These are phyloP conservation scores for Carcina quercana DNA, from an alignment of 2,888 invertebrate genomes.

Conservation along the genomic window DNA sequence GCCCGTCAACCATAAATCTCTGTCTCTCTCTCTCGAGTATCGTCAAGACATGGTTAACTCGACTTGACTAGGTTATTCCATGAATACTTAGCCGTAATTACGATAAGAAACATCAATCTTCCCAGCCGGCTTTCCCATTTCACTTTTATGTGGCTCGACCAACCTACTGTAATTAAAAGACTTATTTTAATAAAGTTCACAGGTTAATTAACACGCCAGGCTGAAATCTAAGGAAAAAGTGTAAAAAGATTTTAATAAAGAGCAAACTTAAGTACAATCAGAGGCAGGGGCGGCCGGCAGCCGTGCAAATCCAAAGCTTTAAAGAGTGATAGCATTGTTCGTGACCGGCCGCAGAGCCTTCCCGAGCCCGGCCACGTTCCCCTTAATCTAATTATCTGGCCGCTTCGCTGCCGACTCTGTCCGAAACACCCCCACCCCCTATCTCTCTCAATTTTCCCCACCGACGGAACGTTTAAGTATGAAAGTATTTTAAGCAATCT, in stretches of 20 bases:
- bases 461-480: constrained; percentile 42
- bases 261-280: constrained; percentile 32
- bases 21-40: too few species aligned
- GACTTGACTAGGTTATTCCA: too few species aligned
- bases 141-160: too few species aligned
- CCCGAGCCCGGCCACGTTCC: constrained; percentile 49
- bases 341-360: constrained; percentile 31
- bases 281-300: constrained; percentile 35
- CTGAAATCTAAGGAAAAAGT: too few species aligned
- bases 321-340: constrained; percentile 55
- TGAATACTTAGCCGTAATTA: too few species aligned
- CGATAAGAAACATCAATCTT: too few species aligned
- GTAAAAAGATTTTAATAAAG: constrained; percentile 15
- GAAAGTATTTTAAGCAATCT: constrained; percentile 49
- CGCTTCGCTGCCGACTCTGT: constrained; percentile 53
- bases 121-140: too few species aligned
- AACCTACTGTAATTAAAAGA: too few species aligned
- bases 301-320: constrained; percentile 47
- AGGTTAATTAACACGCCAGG: too few species aligned
- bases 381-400: constrained; percentile 67
- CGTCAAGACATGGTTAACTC: too few species aligned
- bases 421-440: constrained; percentile 43
- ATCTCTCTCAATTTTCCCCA: constrained; percentile 44
- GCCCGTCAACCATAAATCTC: constrained; percentile 6
- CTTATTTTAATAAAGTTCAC: not conserved